phyloP scores from a whole-genome alignment of 1,140 invertebrate genomes.

The Hermetia illucens region DNA sequence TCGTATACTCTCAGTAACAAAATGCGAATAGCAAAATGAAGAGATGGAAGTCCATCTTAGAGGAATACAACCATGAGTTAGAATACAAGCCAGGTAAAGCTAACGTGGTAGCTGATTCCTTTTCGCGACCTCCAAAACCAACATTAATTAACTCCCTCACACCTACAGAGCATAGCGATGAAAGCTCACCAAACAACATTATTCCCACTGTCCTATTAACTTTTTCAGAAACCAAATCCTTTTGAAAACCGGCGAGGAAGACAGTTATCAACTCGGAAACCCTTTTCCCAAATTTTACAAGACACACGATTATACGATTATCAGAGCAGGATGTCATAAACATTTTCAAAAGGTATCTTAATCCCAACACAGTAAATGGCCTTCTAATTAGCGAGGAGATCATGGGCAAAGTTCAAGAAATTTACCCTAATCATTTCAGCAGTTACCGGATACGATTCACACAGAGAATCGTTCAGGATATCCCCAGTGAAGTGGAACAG shows the following conservation, averaged over 20 bases:
- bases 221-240: neutral
- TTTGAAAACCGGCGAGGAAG: neutral
- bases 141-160: neutral
- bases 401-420: neutral
- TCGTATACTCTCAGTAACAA: no score
- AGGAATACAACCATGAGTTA: slow-evolving; percentile 24
- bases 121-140: neutral
- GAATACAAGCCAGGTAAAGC: slow-evolving; percentile 10
- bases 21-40: no score
- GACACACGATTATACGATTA: neutral
- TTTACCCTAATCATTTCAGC: neutral
- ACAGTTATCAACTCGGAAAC: neutral
- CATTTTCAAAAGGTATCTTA: slow-evolving; percentile 1
- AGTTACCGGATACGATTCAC: neutral
- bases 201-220: slow-evolving; percentile 1
- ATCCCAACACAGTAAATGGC: neutral
- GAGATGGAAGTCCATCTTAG: slow-evolving; percentile 17
- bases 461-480: neutral
- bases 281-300: neutral
- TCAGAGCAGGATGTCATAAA: neutral
- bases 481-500: neutral
- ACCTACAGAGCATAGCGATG: neutral
- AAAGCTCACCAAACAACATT: neutral
- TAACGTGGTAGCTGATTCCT: slow-evolving; percentile 6
- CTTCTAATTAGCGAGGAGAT: neutral